These are phyloP conservation scores for Mylabris phalerata DNA, from an alignment of 1,140 invertebrate species.

Conservation along the genomic window DNA sequence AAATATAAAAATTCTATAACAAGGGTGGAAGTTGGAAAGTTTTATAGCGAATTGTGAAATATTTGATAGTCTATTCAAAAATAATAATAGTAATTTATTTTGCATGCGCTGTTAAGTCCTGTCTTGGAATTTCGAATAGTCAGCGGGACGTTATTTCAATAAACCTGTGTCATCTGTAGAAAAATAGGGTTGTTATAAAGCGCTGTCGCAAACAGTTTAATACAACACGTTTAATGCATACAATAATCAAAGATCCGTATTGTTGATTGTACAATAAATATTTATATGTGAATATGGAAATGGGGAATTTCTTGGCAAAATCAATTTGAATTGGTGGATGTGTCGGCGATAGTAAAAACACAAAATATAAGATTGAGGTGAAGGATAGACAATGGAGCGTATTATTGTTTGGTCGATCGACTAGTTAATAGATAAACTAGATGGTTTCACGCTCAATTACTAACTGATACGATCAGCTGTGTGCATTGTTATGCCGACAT, in stretches of 20 bases:
- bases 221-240: not conserved
- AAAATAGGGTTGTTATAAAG: conserved; percentile 17
- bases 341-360: conserved; percentile 8
- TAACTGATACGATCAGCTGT: conserved; percentile 35
- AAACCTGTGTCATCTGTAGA: conserved; percentile 16
- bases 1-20: too few relatives aligned
- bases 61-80: conserved; percentile 9
- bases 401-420: conserved; percentile 31
- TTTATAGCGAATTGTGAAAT: conserved; percentile 9
- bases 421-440: conserved; percentile 40
- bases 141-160: conserved; percentile 16
- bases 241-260: not conserved
- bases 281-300: too few relatives aligned
- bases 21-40: too few relatives aligned
- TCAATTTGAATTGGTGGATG: conserved; percentile 11
- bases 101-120: conserved; percentile 11
- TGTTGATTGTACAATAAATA: not conserved
- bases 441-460: conserved; percentile 39
- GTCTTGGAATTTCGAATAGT: conserved; percentile 11
- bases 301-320: not conserved
- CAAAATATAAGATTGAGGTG: conserved; percentile 12
- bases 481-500: conserved; percentile 34
- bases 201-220: conserved; percentile 10
- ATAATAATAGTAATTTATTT: conserved; percentile 11
- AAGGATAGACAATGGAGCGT: conserved; percentile 34